Base-by-base conservation (phyloP, 2,888 invertebrate genomes). In the Slavum lentiscoides region DNA sequence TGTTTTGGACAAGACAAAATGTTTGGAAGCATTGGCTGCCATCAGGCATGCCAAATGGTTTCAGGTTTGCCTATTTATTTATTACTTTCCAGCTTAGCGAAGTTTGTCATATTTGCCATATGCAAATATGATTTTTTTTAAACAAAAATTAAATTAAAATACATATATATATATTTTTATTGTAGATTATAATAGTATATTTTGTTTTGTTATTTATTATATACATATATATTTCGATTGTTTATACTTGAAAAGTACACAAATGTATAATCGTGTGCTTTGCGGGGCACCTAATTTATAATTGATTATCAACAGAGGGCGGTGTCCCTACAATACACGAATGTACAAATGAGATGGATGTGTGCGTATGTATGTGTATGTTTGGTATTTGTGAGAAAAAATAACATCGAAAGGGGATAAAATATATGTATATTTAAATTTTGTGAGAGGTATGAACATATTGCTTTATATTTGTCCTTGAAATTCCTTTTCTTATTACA, bases 41-140 rank as follows among this genome's bases (percentile, higher is more conserved):
- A 94, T 99, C 90, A 95, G 99, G 91, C 98, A 97, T 93, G 96
- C 98, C 91, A 99, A 99, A 92, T 99, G 98, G 98, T 99, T 98
- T 94, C 98, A 98, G 96, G 97, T 97, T 83, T 83, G 82, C 83
- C 82, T 82, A 80, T 74, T 74, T 82, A 64, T 82, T 75, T 81
- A 83, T 83, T 82, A 81, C 82, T 82, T 74, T 83, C 74, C 80
- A 74, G 74, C 83, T 82, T 82, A 82, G 82, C 76, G 76, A 83
- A 72, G 8, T 80, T 66, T 39, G 39, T 80, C 80, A 80, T 80
- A 70, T 80, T 80, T 72, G 80, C 80, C 80, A 80, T 80, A 72
- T 70, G 80, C 70, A 70, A 80, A 80, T 80, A 80, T 80, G 80
- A 80, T 72, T 72, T 64, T 77, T 80, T 70, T 37, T 64, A 39